These are phyloP conservation scores for Avahi laniger DNA, from an alignment of 2,797 vertebrate genomes.

Conservation along the genomic window DNA sequence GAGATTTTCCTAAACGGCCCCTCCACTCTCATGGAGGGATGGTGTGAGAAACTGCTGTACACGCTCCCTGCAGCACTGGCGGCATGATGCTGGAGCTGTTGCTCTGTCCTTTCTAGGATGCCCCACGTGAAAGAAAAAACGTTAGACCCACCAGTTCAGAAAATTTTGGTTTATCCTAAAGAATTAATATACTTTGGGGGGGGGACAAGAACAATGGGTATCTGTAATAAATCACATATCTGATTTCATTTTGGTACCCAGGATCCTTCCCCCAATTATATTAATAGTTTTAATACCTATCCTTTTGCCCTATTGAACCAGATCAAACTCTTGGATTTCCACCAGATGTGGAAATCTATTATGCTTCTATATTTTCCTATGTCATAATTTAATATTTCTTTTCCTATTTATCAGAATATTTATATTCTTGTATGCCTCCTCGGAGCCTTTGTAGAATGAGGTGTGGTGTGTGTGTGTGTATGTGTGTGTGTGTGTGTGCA, in stretches of 20 bases:
- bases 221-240: conserved; percentile 10
- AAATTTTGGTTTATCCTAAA: not conserved
- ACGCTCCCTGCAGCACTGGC: not conserved
- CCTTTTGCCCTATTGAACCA: not conserved
- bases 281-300: not conserved
- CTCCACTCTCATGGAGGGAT: not conserved
- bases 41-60: accelerated
- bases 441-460: not conserved
- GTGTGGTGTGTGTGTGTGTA: no score
- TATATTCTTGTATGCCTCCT: not conserved
- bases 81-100: accelerated
- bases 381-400: not conserved
- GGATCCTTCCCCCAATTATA: not conserved
- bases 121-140: not conserved
- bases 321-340: not conserved
- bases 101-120: not conserved
- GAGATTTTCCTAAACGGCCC: not conserved
- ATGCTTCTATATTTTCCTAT: not conserved
- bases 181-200: not conserved
- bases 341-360: not conserved
- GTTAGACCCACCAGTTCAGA: not conserved
- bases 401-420: not conserved
- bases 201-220: not conserved
- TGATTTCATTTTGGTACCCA: not conserved
- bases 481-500: not conserved